Base-by-base conservation (phyloP, 1,140 invertebrate species). In the Aphelenchoides fujianensis region DNA sequence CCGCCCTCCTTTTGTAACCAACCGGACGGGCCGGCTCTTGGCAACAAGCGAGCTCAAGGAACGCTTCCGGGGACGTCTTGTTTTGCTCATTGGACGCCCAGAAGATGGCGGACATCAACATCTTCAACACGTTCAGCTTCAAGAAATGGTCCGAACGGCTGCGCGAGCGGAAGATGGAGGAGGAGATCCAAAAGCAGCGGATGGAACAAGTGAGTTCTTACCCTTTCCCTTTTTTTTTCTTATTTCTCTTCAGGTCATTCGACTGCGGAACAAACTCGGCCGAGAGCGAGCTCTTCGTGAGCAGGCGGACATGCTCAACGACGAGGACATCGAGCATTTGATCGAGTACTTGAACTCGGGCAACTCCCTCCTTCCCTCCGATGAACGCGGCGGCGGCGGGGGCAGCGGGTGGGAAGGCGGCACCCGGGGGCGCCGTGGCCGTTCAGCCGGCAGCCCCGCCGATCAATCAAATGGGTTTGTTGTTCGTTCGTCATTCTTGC, bases 81-180 rank as follows among this genome's bases (percentile, higher is more conserved):
- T n/a, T n/a, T n/a, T n/a, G n/a, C n/a, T n/a, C n/a, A n/a, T n/a
- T n/a, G n/a, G n/a, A n/a, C n/a, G n/a, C n/a, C n/a, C n/a, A n/a
- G n/a, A n/a, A n/a, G 23, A 72, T 72, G 70, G 70, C 34, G 37
- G 70, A 72, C 27, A 71, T 70, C 23, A 72, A 72, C 37, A 55
- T 72, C 19, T 72, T 72, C 69, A 72, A 72, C 28, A 72, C 70
- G 12, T 72, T 72, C 66, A 74, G 71, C 31, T 72, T 72, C 69
- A 72, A 72, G 28, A 72, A 72, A 72, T 72, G 70, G 70, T 74
- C 70, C 9, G 70, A 73, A 34, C 27, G 61, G 27, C 19, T 70
- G 35, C 66, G 53, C 19, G 69, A 70, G 32, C 30, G 53, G 32
- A 70, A 70, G 37, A 70, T 70, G 12, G 69, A 70, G 54, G 69